Base-by-base conservation (phyloP, 2,113 vertebrate genomes). In the Nanorana parkeri region DNA sequence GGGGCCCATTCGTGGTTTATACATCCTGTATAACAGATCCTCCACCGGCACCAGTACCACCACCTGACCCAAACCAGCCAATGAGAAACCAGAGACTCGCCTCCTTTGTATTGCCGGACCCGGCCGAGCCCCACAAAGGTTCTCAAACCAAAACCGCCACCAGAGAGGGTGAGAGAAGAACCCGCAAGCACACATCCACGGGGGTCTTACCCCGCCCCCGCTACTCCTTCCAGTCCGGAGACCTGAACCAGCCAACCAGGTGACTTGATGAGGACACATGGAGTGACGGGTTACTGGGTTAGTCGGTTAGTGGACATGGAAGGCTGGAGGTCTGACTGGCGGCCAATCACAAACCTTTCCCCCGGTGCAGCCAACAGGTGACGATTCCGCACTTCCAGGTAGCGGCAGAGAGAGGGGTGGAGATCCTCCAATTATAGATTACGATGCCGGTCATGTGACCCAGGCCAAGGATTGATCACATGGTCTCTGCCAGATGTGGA, bases 321-420 rank as follows among this genome's bases (percentile, higher is more conserved):
- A 76, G 80, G 28, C 23, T 60, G 72, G 80, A 76, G 80, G 75
- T 63, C 71, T 67, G 80, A 75, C 23, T 21, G 80, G 63, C 71
- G 58, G 63, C n/a, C 61, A 5, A 65, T 32, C 32, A 36, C 32
- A 2, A 36, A 36, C 32, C 32, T 36, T 36, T 36, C 32, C 32
- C 5, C 5, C 32, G 8, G 32, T 36, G 32, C 32, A 4, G 5
- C 32, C 8, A 36, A 36, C 8, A 36, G 32, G 32, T 36, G 32
- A 36, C 8, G 32, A 6, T 36, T 36, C 32, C 32, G 8, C 5
- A 36, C 5, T 36, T 6, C 32, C 32, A 36, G 8, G 32, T 36
- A 36, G 32, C 32, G 8, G 32, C 32, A 36, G 5, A 36, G 32
- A 36, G 32, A 36, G 8, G 29, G n/a, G 2, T 32, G 5, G 29